Conservation (phyloP, 2,888 invertebrate species). For the Cacoxenus indagator region DNA sequence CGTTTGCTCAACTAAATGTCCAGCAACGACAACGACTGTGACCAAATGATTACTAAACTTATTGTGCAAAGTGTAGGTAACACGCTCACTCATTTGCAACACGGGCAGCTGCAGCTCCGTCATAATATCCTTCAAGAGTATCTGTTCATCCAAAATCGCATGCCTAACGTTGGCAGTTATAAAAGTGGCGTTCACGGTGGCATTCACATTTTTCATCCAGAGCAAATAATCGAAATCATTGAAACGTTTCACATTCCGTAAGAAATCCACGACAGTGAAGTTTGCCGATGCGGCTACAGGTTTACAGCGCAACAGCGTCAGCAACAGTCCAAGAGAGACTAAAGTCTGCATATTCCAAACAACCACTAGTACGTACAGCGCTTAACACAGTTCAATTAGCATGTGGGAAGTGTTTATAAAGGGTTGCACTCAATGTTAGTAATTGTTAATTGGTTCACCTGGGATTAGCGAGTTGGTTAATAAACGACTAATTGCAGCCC, state of each 20-base stretch:
- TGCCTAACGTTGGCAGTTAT: not conserved
- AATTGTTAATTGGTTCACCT: not conserved
- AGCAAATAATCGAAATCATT: conserved; percentile 41
- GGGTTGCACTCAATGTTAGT: not conserved
- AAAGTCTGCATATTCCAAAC: not conserved
- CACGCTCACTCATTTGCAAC: conserved; percentile 49
- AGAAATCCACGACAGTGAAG: conserved; percentile 32
- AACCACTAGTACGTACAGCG: not conserved
- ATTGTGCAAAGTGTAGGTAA: conserved; percentile 43
- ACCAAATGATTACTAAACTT: conserved; percentile 43
- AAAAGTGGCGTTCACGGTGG: conserved; percentile 8
- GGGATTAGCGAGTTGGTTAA: not conserved
- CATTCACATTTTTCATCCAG: conserved; percentile 39
- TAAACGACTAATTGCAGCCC: not conserved
- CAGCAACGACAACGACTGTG: conserved; percentile 46
- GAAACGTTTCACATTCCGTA: conserved; percentile 34
- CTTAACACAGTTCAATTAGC: not conserved
- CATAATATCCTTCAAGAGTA: conserved; percentile 39
- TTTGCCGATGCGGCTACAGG: not conserved
- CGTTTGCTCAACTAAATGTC: conserved; percentile 34
- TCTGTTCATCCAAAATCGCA: not conserved
- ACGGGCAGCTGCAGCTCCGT: conserved; percentile 44
- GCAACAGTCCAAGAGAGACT: not conserved
- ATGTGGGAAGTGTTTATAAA: conserved; percentile 5
- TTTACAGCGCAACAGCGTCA: not conserved